phyloP scores from a whole-genome alignment of 2,113 vertebrate species.

The Indri indri region DNA sequence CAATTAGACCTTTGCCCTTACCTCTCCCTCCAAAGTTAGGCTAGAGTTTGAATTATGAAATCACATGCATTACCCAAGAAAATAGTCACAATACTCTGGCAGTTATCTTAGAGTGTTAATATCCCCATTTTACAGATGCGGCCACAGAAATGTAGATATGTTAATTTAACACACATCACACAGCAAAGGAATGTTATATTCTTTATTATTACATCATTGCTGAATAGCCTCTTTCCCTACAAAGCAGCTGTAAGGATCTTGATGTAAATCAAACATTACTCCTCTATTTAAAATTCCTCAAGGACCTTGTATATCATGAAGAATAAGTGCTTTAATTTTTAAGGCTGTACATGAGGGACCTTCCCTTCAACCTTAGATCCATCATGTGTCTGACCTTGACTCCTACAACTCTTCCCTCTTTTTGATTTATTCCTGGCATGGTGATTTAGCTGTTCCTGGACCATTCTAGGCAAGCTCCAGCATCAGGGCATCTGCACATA shows the following conservation, averaged over 20 bases:
- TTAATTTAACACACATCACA: not conserved
- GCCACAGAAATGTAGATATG: not conserved
- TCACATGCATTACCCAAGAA: not conserved
- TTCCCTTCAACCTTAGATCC: not conserved
- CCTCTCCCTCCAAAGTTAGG: not conserved
- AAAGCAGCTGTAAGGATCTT: not conserved
- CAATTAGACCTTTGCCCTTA: not conserved
- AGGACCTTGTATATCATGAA: not conserved
- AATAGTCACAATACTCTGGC: not conserved
- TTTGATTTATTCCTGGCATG: accelerated
- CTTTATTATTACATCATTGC: not conserved
- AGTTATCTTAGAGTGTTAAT: not conserved
- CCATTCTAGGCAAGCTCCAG: not conserved
- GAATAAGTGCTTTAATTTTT: not conserved
- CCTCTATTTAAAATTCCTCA: not conserved
- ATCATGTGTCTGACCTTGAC: not conserved
- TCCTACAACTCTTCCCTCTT: not conserved
- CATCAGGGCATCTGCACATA: not conserved
- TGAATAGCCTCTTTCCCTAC: not conserved
- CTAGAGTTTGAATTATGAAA: not conserved
- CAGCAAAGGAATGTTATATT: not conserved
- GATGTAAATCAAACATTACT: not conserved
- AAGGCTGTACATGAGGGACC: not conserved
- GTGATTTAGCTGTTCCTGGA: not conserved
- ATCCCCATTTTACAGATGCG: not conserved